phyloP scores from a whole-genome alignment of 2,888 invertebrate genomes.

The Ochropacha duplaris region DNA sequence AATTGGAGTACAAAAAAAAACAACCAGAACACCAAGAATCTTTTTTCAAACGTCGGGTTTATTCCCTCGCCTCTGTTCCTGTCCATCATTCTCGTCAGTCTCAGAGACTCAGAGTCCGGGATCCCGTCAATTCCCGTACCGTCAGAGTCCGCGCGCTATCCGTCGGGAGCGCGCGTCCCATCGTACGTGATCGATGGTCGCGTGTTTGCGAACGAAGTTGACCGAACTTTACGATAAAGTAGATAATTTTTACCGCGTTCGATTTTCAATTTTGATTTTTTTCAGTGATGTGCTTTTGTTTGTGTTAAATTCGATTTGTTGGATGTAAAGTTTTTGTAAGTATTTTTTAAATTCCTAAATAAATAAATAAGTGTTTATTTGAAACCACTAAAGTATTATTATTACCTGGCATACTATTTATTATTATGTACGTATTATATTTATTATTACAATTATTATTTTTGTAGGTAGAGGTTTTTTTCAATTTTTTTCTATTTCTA shows the following conservation, averaged over 20 bases:
- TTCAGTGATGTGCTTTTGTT: conserved; percentile 30
- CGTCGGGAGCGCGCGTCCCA: conserved; percentile 59
- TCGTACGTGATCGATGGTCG: conserved; percentile 24
- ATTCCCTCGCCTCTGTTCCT: background rate
- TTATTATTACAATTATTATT: too few species aligned
- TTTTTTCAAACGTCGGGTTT: background rate
- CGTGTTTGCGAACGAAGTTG: conserved; percentile 37
- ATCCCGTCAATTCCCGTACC: conserved; percentile 20
- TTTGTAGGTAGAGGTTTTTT: too few species aligned
- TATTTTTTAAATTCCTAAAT: background rate
- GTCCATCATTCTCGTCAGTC: conserved; percentile 1
- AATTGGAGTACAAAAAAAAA: background rate
- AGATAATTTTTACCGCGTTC: conserved; percentile 21
- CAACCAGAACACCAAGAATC: background rate
- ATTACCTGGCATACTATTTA: too few species aligned
- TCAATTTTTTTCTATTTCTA: too few species aligned
- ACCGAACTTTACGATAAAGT: conserved; percentile 28
- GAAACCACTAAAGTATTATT: too few species aligned
- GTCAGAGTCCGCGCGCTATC: conserved; percentile 58
- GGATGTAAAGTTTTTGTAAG: conserved; percentile 39
- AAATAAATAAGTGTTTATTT: too few species aligned
- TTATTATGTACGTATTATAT: too few species aligned
- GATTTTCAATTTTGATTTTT: conserved; percentile 14
- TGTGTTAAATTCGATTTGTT: conserved; percentile 23
- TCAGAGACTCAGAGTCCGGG: conserved; percentile 16